Base-by-base conservation (phyloP, 2,888 invertebrate species). In the Scaptomyza cyrtandrae region DNA sequence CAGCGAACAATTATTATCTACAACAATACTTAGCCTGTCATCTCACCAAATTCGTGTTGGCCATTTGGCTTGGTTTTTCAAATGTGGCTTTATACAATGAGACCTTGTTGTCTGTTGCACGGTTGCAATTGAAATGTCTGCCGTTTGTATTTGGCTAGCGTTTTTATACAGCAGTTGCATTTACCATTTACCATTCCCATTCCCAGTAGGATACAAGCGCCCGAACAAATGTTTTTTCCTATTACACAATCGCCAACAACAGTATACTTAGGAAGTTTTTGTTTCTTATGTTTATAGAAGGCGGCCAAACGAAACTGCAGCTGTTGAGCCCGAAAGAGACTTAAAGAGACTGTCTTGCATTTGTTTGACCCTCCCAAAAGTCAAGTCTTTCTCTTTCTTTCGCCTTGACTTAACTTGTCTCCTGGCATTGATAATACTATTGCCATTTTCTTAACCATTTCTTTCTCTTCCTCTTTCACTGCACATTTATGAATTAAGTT, bases 401-500 rank as follows among this genome's bases (percentile, higher is more conserved):
- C 44, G 35, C 58, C 57, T 27, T 13, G n/a, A 10, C 33, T 41
- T 24, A 6, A 33, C n/a, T 31, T 10, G 4, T 31, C 24, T 24
- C 31, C 19, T 45, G 35, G 37, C 16, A 46, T 52, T 45, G 45
- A 41, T 53, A 53, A 41, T 61, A 29, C 62, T 2, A 45, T 53
- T 52, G 48, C 45, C 41, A 52, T 33, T 70, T 65, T 61, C 9
- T 29, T 53, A 49, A 45, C 64, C 57, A 70, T 71, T 44, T 76
- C 74, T 76, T 80, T 75, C 35, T 4, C 74, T 76, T 80, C 74
- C 35, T 4, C 9, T 75, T 50, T 65, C 44, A 39, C 61, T 43
- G 31, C 24, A 70, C 69, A 71, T 69, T 86, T 87, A 67, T 75
- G 78, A 88, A 80, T 86, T 78, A 80, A 86, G 78, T 89, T 80